Base-by-base conservation (phyloP, 1,140 invertebrate species). In the Cyclargus thomasi region DNA sequence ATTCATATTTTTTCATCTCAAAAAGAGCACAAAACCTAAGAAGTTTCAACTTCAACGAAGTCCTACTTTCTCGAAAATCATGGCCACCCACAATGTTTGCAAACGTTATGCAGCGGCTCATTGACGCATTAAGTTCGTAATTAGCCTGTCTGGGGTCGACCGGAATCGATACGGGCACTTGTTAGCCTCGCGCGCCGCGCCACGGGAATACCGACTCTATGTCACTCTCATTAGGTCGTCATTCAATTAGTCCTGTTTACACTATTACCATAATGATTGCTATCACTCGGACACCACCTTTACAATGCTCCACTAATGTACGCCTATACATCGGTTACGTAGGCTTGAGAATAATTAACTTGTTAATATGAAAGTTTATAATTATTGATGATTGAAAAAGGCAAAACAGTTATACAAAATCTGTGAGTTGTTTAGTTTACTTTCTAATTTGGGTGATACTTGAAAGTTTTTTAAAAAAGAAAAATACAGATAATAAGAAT, bases 71-170 rank as follows among this genome's bases (percentile, higher is more conserved):
- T 16, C 39, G 3, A 14, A 47, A 47, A 47, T 3, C 39, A 47
- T 47, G 39, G 39, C 14, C 6, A 47, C 55, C 20, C 1, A 59
- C 20, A 21, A 20, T 20, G 55, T 59, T 59, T 59, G 55, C 55
- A 59, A 20, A 59, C 55, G 20, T 59, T 59, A 20, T 59, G 55
- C 55, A 59, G 55, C 39, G 17, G 20, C 55, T 59, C 67, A 70
- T 68, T 72, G 69, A 65, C 72, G 69, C 53, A 75, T 74, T 76
- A 74, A 70, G 76, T 74, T 72, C 35, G 63, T 70, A 74, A 74
- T 64, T 59, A 59, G 55, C 18, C 55, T 70, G 67, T 64, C 62
- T 64, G 62, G 57, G 66, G 66, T 71, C 68, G 70, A 66, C 62
- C 53, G 67, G 53, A 67, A 57, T 23, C 23, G 23, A 53, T 64